Percentiles rank a stretch among this genome's conserved stretches.
Conservation (phyloP, 2,888 invertebrate species). For the Operophtera brumata region DNA sequence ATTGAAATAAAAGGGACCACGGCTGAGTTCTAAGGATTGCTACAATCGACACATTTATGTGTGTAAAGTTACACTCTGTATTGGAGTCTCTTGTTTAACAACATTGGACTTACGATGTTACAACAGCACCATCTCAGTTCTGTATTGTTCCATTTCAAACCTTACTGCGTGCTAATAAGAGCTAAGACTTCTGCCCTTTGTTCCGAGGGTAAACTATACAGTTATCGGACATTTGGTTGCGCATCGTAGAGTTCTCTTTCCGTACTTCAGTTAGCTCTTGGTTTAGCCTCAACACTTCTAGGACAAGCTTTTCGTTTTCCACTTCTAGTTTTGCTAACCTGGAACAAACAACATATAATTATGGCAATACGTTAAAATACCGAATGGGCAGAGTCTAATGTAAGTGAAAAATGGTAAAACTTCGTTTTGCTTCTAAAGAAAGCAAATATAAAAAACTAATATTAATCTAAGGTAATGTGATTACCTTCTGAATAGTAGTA, state of each 20-base stretch:
- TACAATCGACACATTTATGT: too few species aligned
- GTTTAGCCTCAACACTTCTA: conserved; percentile 85
- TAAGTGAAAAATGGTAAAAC: too few species aligned
- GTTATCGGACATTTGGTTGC: conserved; percentile 83
- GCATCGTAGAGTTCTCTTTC: conserved; percentile 87
- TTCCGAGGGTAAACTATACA: conserved; percentile 74
- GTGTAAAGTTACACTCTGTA: too few species aligned
- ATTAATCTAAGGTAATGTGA: too few species aligned
- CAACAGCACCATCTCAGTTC: conserved; percentile 28
- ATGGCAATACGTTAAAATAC: too few species aligned
- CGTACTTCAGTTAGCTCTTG: conserved; percentile 87
- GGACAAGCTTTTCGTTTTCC: conserved; percentile 86
- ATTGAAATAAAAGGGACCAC: too few species aligned
- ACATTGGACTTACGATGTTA: conserved; percentile 27
- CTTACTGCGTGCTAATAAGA: conserved; percentile 40
- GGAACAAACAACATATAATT: conserved; percentile 22
- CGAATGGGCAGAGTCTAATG: too few species aligned
- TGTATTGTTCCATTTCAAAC: conserved; percentile 31
- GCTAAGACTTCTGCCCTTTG: conserved; percentile 68
- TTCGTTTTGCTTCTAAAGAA: too few species aligned
- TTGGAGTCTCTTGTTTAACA: background rate
- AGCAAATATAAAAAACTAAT: too few species aligned
- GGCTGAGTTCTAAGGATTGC: too few species aligned
- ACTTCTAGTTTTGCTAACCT: conserved; percentile 71
- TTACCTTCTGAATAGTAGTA: too few species aligned